phyloP scores from a whole-genome alignment of 2,113 vertebrate genomes.

The Plectropomus leopardus region DNA sequence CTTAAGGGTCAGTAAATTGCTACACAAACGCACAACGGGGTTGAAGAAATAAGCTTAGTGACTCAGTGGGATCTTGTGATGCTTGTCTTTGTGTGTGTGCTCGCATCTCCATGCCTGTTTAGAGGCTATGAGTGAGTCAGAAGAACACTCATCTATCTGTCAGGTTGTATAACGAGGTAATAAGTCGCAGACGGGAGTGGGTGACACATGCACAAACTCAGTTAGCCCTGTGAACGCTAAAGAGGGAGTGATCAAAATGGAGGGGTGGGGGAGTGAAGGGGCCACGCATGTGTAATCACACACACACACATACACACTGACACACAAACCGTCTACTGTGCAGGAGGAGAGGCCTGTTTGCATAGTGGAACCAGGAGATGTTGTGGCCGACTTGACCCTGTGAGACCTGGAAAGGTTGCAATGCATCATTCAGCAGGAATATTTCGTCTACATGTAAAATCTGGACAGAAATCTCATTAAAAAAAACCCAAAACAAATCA shows the following conservation, averaged over 20 bases:
- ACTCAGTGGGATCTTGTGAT: constrained; percentile 30
- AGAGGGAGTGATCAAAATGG: constrained; percentile 51
- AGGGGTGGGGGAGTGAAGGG: constrained; percentile 17
- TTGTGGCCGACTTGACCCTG: constrained; percentile 54
- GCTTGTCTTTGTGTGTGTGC: constrained; percentile 15
- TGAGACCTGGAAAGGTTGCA: constrained; percentile 72
- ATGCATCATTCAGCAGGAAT: constrained; percentile 60
- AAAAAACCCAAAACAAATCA: constrained; percentile 6
- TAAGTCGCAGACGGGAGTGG: constrained; percentile 42
- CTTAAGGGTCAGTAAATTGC: constrained; percentile 28
- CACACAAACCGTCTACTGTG: constrained; percentile 72
- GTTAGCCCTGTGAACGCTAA: constrained; percentile 47
- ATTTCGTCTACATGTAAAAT: constrained; percentile 21
- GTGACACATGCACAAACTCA: constrained; percentile 66
- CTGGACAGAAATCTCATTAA: neutral
- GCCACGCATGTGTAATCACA: constrained; percentile 44
- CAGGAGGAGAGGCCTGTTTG: constrained; percentile 61
- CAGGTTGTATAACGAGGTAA: constrained; percentile 47
- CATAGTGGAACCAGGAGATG: constrained; percentile 59
- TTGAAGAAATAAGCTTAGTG: constrained; percentile 18
- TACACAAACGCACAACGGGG: constrained; percentile 29
- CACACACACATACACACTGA: constrained; percentile 35
- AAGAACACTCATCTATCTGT: constrained; percentile 55
- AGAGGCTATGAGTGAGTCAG: constrained; percentile 57
- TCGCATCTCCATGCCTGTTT: constrained; percentile 6